phyloP scores from a whole-genome alignment of 2,113 vertebrate species.

The Sinocyclocheilus maitianheensis region DNA sequence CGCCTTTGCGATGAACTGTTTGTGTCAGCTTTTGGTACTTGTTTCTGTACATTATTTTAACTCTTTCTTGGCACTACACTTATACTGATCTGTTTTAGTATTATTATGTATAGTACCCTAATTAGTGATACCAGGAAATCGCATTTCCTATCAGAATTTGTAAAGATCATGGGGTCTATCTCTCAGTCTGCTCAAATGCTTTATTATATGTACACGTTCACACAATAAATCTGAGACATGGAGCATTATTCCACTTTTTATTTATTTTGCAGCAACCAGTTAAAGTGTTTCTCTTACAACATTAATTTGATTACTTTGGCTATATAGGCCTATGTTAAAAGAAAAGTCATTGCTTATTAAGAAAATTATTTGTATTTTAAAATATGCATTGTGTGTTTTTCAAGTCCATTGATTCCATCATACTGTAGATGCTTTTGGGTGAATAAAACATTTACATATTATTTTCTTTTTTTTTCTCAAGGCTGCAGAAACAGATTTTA shows the following conservation, averaged over 20 bases:
- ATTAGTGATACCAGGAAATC: not conserved
- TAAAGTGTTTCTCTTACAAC: constrained; percentile 6
- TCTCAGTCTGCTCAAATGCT: not conserved
- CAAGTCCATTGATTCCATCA: constrained; percentile 24
- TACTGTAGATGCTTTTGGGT: not conserved
- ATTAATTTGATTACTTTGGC: not conserved
- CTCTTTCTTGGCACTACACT: not conserved
- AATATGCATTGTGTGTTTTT: constrained; percentile 8
- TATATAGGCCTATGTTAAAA: not conserved
- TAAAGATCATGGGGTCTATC: not conserved
- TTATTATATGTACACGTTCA: not conserved
- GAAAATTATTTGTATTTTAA: constrained; percentile 9
- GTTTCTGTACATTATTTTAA: not conserved
- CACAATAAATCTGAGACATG: constrained; percentile 3
- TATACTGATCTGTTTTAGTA: not conserved
- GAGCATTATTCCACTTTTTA: not conserved
- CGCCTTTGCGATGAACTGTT: not conserved
- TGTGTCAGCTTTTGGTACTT: not conserved
- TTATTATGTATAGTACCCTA: not conserved
- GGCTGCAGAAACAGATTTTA: not conserved
- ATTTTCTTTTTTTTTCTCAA: not conserved
- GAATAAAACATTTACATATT: constrained; percentile 34
- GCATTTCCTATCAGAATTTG: not conserved
- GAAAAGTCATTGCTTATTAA: not conserved
- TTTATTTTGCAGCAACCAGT: not conserved